A percentile compares a stretch with the other conserved stretches of the same genome.
Evolutionary conservation across 2,888 invertebrate genomes (phyloP).

Genomic region (Spodoptera littoralis): DNA sequence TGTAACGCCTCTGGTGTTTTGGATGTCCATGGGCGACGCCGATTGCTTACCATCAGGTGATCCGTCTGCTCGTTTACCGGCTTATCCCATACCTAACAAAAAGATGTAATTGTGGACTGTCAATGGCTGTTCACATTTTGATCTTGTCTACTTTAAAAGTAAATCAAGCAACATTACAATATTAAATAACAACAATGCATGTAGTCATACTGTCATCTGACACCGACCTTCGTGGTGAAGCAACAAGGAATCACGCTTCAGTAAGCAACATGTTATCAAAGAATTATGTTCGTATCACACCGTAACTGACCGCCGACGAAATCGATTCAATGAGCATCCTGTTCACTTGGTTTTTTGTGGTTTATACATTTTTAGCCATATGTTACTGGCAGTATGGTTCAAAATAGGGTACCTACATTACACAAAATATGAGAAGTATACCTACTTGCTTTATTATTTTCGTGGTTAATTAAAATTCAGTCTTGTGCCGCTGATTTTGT

Average conservation of each 20-base stretch:
- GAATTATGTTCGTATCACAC: conserved; percentile 3
- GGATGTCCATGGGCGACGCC: too few species aligned
- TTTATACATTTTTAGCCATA: not conserved
- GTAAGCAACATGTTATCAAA: conserved; percentile 26
- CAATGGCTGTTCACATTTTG: too few species aligned
- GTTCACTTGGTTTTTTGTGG: conserved; percentile 1
- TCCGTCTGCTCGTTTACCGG: too few species aligned
- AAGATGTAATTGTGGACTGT: too few species aligned
- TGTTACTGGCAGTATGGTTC: not conserved
- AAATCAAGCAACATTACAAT: conserved; percentile 6
- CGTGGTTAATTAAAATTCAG: too few species aligned
- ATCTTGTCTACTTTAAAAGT: not conserved
- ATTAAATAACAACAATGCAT: conserved; percentile 1
- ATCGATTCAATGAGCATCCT: conserved; percentile 29
- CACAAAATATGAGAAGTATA: too few species aligned
- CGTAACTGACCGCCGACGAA: conserved; percentile 12
- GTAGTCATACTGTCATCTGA: conserved; percentile 20
- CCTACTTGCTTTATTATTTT: too few species aligned
- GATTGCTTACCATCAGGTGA: too few species aligned
- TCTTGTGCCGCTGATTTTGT: too few species aligned
- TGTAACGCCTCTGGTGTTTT: too few species aligned
- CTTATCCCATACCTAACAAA: too few species aligned
- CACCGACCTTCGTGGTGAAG: conserved; percentile 46
- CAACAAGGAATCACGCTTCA: conserved; percentile 38
- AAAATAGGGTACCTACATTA: too few species aligned